These are phyloP conservation scores for Corvus hawaiiensis DNA, from an alignment of 2,113 vertebrate species.

Conservation along the genomic window DNA sequence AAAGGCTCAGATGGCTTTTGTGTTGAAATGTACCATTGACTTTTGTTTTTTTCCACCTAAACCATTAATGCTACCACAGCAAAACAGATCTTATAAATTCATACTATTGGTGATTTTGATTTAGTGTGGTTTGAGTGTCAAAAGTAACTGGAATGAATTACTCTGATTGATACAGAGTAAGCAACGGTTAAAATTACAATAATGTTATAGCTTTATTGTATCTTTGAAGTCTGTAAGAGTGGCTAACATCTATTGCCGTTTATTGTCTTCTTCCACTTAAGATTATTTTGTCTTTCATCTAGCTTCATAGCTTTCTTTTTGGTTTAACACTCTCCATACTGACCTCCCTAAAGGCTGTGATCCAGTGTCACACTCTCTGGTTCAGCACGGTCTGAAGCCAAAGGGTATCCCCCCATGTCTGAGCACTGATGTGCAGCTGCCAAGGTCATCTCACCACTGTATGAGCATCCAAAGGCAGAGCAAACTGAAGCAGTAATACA, in stretches of 20 bases:
- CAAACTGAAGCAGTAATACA: neutral
- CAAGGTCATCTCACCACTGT: neutral
- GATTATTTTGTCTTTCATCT: neutral
- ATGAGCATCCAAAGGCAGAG: neutral
- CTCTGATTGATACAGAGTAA: conserved; percentile 25
- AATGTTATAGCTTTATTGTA: neutral
- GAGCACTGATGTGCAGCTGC: neutral
- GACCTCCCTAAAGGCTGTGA: neutral
- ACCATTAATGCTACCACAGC: conserved; percentile 8
- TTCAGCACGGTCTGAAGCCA: neutral
- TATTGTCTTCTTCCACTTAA: neutral
- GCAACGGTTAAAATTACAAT: conserved; percentile 51
- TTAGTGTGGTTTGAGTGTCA: neutral
- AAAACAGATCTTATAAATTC: conserved; percentile 13
- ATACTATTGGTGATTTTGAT: conserved; percentile 2
- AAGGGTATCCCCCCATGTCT: neutral
- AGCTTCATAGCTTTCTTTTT: neutral
- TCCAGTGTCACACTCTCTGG: neutral
- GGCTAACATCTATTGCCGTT: neutral
- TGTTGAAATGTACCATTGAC: conserved; percentile 43
- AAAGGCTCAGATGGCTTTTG: conserved; percentile 62
- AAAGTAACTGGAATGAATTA: conserved; percentile 33
- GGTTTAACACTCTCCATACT: neutral
- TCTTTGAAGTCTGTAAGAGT: conserved; percentile 3
- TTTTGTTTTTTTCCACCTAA: neutral